phyloP scores from a whole-genome alignment of 2,797 vertebrate species.

The Hemitrygon akajei region DNA sequence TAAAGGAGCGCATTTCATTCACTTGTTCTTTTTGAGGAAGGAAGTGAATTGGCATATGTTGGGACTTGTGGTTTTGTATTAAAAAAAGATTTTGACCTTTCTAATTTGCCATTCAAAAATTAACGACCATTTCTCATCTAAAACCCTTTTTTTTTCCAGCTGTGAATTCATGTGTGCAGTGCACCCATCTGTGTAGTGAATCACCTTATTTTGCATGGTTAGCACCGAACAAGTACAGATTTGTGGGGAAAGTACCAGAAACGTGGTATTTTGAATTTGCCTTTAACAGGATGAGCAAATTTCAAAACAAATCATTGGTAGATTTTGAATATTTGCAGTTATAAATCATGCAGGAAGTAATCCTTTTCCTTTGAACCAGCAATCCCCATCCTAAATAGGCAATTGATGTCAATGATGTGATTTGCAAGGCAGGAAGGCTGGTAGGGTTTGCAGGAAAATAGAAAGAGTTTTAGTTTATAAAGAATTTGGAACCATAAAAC shows the following conservation, averaged over 20 bases:
- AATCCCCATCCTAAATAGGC: too few relatives aligned
- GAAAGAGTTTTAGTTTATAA: background rate
- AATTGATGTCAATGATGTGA: background rate
- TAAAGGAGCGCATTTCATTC: background rate
- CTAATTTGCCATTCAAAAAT: background rate
- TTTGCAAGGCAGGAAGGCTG: background rate
- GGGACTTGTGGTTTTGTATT: background rate
- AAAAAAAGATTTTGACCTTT: background rate
- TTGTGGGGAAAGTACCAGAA: background rate
- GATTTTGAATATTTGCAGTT: background rate
- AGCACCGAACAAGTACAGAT: background rate
- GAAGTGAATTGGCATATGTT: background rate
- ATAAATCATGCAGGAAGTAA: background rate
- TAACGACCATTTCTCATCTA: background rate
- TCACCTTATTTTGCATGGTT: background rate
- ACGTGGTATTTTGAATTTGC: background rate
- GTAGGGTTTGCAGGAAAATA: background rate
- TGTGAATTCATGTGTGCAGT: constrained; percentile 19
- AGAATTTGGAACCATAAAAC: background rate
- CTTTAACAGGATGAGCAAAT: background rate
- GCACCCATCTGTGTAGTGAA: background rate
- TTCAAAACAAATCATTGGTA: background rate
- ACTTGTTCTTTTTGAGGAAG: background rate
- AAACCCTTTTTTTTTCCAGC: constrained; percentile 7
- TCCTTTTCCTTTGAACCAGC: too few relatives aligned